Base-by-base conservation (phyloP, 2,113 vertebrate species). In the Papio anubis region DNA sequence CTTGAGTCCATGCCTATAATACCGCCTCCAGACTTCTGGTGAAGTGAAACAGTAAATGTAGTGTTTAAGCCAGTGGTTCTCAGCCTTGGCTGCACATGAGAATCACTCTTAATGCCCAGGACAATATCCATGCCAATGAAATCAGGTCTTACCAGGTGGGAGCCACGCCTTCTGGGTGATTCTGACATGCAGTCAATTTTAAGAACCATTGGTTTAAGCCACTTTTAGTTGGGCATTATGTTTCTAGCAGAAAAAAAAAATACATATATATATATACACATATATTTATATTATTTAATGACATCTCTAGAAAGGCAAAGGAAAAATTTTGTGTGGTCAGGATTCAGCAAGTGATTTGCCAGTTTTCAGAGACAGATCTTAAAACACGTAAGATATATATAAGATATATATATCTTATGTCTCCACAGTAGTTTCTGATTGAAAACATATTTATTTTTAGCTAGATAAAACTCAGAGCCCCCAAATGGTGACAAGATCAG, bases 401-500 rank as follows among this genome's bases (percentile, higher is more conserved):
- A 17, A 40, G 40, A 40, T 50, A 50, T 52, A 52, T 52, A 17
- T 45, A 45, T 55, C 52, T 55, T 55, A 55, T 64, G 61, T 64
- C 12, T 64, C 61, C 61, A 64, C 13, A 13, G 61, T 32, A 72
- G 27, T 82, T 50, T 93, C 86, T 87, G 88, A 96, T 38, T 57
- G 89, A 94, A 97, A 92, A 75, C 73, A 40, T 88, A 23, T 57
- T 72, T 96, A 64, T 92, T 95, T 93, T 92, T 55, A 94, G 25
- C 38, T 66, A 92, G 86, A 86, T 96, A 83, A 95, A 92, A 80
- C 79, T 82, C 83, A 89, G 73, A 86, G 70, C 32, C 61, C 78
- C 40, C 8, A 95, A 94, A 81, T 83, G 48, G 70, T 90, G 75
- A 87, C 79, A 93, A 96, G 95, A 91, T 93, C 79, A 95, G 93